Base-by-base conservation (phyloP, 2,888 invertebrate genomes). In the Apotomis capreana region DNA sequence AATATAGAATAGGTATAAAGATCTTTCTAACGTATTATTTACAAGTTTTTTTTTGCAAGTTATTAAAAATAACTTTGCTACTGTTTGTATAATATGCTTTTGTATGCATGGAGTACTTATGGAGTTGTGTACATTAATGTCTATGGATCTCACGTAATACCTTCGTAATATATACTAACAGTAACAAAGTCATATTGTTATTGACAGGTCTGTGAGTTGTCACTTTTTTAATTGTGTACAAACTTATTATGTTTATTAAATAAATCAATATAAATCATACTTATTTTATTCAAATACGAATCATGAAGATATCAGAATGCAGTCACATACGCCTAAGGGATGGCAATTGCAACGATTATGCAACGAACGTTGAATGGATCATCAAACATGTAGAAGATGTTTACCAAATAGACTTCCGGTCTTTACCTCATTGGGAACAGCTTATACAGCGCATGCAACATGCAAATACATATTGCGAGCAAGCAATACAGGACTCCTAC, bases 391-490 rank as follows among this genome's bases (percentile, higher is more conserved):
- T 91, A 58, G 91, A 92, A 80, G 78, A 69, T 6, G 72, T 85
- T 76, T 84, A 80, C 69, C 82, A 87, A 46, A 80, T 87, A 26
- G 86, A 92, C 77, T 81, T 93, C 55, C 84, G 82, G 74, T 76
- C 82, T 12, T 69, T 90, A 51, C 85, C 89, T 8, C 76, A 86
- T 59, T 92, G 91, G 90, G 82, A 88, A 75, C 76, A 85, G 10
- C 71, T 89, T 58, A 78, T 90, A 54, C 78, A 87, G 75, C 79
- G 83, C 37, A 78, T 91, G 67, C 81, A 89, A 67, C 79, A 76
- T 60, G 72, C 79, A 13, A 77, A 79, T 44, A 84, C 82, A 2
- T 82, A 87, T 52, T 87, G 76, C 63, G 86, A 86, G 74, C 80
- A 77, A 58, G 87, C 78, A 80, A 79, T 89, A 65, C 82, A 84